Conservation (phyloP, 2,888 invertebrate genomes). For the Corythucha ciliata region DNA sequence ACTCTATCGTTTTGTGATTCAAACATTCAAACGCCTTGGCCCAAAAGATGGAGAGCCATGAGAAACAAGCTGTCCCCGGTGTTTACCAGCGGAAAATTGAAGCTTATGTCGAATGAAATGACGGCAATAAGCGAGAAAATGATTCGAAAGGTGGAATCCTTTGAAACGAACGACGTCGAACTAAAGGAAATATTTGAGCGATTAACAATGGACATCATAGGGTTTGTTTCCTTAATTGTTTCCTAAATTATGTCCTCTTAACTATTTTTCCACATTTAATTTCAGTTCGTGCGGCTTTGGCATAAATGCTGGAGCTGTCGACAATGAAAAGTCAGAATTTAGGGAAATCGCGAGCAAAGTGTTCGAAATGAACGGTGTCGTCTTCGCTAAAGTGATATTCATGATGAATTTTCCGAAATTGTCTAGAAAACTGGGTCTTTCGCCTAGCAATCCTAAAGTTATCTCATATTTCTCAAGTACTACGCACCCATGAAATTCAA, state of each 20-base stretch:
- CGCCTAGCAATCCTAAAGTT: not conserved
- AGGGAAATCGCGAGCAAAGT: not conserved
- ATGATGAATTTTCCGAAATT: not conserved
- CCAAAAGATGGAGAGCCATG: slow-evolving; percentile 13
- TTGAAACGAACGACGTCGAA: not conserved
- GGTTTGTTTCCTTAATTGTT: slow-evolving; percentile 8
- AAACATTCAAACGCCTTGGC: not conserved
- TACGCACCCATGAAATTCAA: not conserved
- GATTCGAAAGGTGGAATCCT: not conserved
- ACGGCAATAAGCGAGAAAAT: not conserved
- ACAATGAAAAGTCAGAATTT: slow-evolving; percentile 10
- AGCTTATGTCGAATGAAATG: slow-evolving; percentile 16
- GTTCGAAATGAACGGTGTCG: slow-evolving; percentile 11
- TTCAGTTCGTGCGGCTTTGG: slow-evolving; percentile 14
- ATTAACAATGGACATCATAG: slow-evolving; percentile 19
- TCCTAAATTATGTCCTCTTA: not conserved
- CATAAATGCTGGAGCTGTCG: slow-evolving; percentile 6
- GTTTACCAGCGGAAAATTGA: slow-evolving; percentile 16
- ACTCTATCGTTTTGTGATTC: not conserved
- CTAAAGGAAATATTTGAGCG: slow-evolving; percentile 9
- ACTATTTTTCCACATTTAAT: not conserved
- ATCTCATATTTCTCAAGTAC: slow-evolving; percentile 6
- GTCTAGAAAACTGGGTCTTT: slow-evolving; percentile 1
- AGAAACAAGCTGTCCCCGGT: slow-evolving; percentile 19
- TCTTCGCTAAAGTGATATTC: slow-evolving; percentile 8